Base-by-base conservation (phyloP, 1,140 invertebrate genomes). In the Drosophila novamexicana region DNA sequence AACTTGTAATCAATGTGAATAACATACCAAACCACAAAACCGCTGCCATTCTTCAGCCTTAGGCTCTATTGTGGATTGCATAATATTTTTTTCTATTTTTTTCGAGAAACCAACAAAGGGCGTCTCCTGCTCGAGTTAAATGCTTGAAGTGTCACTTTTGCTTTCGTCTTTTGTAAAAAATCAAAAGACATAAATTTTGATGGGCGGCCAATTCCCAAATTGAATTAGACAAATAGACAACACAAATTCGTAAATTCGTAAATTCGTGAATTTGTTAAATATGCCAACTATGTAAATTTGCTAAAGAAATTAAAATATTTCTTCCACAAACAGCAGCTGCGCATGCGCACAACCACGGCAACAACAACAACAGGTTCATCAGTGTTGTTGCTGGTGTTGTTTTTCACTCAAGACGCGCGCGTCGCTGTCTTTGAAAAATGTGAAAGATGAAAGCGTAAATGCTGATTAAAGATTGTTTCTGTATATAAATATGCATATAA, bases 361-460 rank as follows among this genome's bases (percentile, higher is more conserved):
- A 36, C 59, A 52, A 10, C 47, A 36, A 59, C 69, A 53, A 70
- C 79, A 82, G 79, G 78, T 72, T 80, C 53, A 9, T 69, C 52
- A 62, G 70, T 72, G 44, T 47, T 82, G 79, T 79, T 82, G 44
- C 67, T 62, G 70, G 56, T 75, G 75, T 71, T 83, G 66, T 79
- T 79, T 82, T 75, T 52, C 76, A 75, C 65, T 79, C 54, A 58
- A 74, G 71, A 69, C 18, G 53, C 47, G 54, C 59, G 72, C 57
- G 72, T 53, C 50, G 61, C 40, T 67, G 72, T 54, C 52, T 84
- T 84, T 85, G 82, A 85, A 62, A 84, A 84, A 84, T 84, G 81
- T 84, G 81, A 84, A 84, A 84, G 81, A 84, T 84, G 81, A 84
- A 84, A 84, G 81, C 81, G 81, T 84, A 84, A 84, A 84, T 84